Evolutionary conservation across 2,888 invertebrate genomes (phyloP), one percentile per base, ranked within the genome.

Genomic region (Colostygia pectinataria): DNA sequence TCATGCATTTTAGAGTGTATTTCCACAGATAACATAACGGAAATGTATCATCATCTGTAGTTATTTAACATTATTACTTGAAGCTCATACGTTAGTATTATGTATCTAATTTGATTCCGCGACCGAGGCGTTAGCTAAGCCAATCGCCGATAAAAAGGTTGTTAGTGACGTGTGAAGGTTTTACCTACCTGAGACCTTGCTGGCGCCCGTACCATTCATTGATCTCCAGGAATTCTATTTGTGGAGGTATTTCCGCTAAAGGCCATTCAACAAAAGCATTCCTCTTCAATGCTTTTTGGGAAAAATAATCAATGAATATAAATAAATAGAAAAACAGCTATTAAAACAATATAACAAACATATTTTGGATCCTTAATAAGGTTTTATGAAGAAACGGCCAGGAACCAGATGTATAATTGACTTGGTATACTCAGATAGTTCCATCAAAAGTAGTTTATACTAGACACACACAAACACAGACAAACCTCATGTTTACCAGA

Each of bases 201-300:
- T 27, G 45, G 49, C 51, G 37, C 45, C 45, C 45, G 36, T 28
- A 51, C 32, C 25, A 28, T 36, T 41, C 29, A 32, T 20, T 13
- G 15, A 33, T 43, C 45, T 45, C 45, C 32, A 51, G 41, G 45
- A 51, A 51, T 51, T 51, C 45, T 51, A 51, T 46, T 46, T 42
- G 33, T 33, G 15, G 51, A 40, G 36, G 28, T 12, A 43, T 47
- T 36, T 41, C 15, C 40, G 42, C 33, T 28, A 12, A 39, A 29
- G 20, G 49, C 8, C 38, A 29, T 39, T 25, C 25, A 28, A 31
- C 44, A 20, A 33, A 23, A 49, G 31, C 32, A 43, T 43, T 44
- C 39, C 25, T 9, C 5, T 13, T n/a, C 20, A 20, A 15, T 3
- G 7, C 23, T 18, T 25, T 29, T 31, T 13, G 15, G 28, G 18